A percentile compares a stretch with the other conserved stretches of the same genome.
Conservation (phyloP, 2,797 vertebrate genomes). For the Fistularia commersonii region DNA sequence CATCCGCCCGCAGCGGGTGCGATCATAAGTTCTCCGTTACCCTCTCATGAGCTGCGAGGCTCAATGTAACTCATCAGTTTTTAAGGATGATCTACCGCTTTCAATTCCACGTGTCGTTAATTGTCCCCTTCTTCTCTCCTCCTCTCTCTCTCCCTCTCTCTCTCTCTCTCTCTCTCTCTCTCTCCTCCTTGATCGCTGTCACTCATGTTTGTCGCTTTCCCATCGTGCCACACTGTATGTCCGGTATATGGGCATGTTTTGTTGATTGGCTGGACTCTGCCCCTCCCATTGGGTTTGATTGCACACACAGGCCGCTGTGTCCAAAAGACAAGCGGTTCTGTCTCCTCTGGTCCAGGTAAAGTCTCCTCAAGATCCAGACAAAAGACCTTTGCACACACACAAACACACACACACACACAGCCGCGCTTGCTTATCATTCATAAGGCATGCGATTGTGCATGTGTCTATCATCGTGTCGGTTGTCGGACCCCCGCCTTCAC, state of each 20-base stretch:
- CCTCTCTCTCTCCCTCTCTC: conserved; percentile 17
- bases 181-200: conserved; percentile 19
- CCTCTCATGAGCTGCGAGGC: no score
- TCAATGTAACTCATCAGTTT: neutral
- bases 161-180: conserved; percentile 7
- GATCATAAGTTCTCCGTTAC: no score
- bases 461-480: conserved; percentile 35
- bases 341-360: conserved; percentile 77
- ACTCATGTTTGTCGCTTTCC: conserved; percentile 59
- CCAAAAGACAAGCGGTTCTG: conserved; percentile 68
- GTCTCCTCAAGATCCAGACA: conserved; percentile 20
- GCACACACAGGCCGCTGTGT: conserved; percentile 66
- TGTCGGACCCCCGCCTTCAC: conserved; percentile 4
- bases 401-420: conserved; percentile 6
- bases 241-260: conserved; percentile 55
- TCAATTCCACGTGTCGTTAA: conserved; percentile 59
- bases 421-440: neutral
- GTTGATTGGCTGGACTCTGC: conserved; percentile 56
- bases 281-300: conserved; percentile 52
- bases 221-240: conserved; percentile 51
- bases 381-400: conserved; percentile 17
- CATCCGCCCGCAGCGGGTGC: no score
- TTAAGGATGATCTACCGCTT: conserved; percentile 22
- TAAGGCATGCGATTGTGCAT: conserved; percentile 47
- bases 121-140: conserved; percentile 59